Percentiles rank a stretch among this genome's conserved stretches.
Conservation (phyloP, 1,140 invertebrate genomes). For the Listronotus oregonensis region DNA sequence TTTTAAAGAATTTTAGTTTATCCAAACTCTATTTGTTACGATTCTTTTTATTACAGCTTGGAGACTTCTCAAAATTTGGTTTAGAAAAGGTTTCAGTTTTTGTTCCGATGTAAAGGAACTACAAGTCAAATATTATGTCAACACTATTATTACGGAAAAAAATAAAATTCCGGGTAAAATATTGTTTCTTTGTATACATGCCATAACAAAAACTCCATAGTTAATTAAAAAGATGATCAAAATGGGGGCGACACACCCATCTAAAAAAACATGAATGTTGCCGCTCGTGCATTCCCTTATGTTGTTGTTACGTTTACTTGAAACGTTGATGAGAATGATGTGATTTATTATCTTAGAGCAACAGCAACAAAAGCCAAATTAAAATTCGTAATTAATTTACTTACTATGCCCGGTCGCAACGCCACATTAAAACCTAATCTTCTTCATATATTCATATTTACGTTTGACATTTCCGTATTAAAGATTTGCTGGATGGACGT, state of each 20-base stretch:
- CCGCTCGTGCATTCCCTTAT: slow-evolving; percentile 18
- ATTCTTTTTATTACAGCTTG: too few species aligned
- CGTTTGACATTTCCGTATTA: slow-evolving; percentile 1
- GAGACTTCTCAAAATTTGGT: too few species aligned
- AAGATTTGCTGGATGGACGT: not conserved
- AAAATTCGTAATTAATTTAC: slow-evolving; percentile 21
- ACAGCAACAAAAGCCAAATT: slow-evolving; percentile 1
- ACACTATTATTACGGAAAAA: slow-evolving; percentile 5
- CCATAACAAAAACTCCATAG: slow-evolving; percentile 19
- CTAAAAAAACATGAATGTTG: slow-evolving; percentile 23
- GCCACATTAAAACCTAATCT: slow-evolving; percentile 16
- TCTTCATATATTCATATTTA: not conserved
- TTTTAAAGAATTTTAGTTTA: too few species aligned
- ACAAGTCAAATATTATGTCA: too few species aligned
- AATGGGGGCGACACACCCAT: slow-evolving; percentile 28
- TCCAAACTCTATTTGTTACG: too few species aligned
- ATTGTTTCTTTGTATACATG: slow-evolving; percentile 10
- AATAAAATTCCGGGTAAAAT: slow-evolving; percentile 34
- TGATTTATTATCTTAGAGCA: slow-evolving; percentile 24
- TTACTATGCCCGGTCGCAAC: slow-evolving; percentile 4
- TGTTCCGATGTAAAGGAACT: too few species aligned
- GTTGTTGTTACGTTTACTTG: slow-evolving; percentile 15
- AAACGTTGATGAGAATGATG: slow-evolving; percentile 19
- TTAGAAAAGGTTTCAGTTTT: too few species aligned
- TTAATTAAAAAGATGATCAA: slow-evolving; percentile 45